Base-by-base conservation (phyloP, 2,113 vertebrate species). In the Zosterops japonicus region DNA sequence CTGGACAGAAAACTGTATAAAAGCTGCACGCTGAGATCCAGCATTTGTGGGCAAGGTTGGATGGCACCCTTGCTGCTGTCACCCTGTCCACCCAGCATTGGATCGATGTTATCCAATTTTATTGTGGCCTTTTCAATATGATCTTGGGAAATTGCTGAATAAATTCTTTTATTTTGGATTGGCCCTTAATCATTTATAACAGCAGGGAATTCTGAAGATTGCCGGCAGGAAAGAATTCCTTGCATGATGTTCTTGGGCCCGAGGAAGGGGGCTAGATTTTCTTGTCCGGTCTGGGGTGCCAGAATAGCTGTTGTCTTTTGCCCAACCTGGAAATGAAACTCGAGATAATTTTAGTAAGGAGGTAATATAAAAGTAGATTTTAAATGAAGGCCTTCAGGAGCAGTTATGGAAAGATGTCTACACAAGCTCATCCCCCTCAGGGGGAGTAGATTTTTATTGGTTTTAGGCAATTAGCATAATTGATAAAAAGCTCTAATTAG, bases 221-320 rank as follows among this genome's bases (percentile, higher is more conserved):
- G 19, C 41, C 1, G 2, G 41, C 15, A 35, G 33, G 25, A 35
- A 57, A 57, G 53, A 57, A 75, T 35, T 29, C 19, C 8, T 57
- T 57, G 19, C 13, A 46, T 53, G 33, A 35, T 57, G 11, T 28
- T 75, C 35, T 35, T 0, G 2, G 8, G 35, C 41, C 2, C 1
- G 19, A 46, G 5, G 33, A 57, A 46, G 14, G 41, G 24, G 12
- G 23, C 25, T 25, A 29, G 14, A 35, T 46, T 46, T 8, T 23
- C 24, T 74, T 27, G 13, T n/a, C 18, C 2, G 0, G 0, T 57
- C 18, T 29, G 25, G 53, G 33, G 19, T 35, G 33, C 24, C 41
- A 22, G 33, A 46, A 28, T 57, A 74, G 9, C 23, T 72, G 23
- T 61, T 60, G 27, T 2, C 28, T 49, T 61, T 77, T 49, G 4